Evolutionary conservation across 2,888 invertebrate species (phyloP).

Genomic region (Amaurobius ferox): DNA sequence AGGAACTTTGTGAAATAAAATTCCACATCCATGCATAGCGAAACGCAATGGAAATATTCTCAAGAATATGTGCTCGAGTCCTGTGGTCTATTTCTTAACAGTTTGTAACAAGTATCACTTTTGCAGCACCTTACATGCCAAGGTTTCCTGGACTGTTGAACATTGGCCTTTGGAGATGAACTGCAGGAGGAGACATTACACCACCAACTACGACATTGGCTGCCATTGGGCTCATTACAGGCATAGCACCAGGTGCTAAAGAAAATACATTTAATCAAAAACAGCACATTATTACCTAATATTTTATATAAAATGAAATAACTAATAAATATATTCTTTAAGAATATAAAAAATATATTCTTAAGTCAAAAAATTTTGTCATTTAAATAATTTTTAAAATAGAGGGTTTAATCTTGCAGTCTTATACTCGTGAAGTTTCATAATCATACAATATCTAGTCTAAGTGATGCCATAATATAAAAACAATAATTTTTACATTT

Average conservation of each 20-base stretch:
- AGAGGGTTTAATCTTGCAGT: too few species aligned
- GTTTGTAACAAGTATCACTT: not conserved
- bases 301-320: too few species aligned
- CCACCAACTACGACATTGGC: conserved; percentile 30
- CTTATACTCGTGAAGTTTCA: too few species aligned
- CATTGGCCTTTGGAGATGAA: conserved; percentile 43
- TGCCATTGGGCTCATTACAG: conserved; percentile 37
- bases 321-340: too few species aligned
- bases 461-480: too few species aligned
- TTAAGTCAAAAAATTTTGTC: too few species aligned
- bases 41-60: not conserved
- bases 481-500: too few species aligned
- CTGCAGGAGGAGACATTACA: conserved; percentile 55
- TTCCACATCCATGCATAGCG: not conserved
- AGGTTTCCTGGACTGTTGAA: conserved; percentile 68
- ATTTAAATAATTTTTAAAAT: too few species aligned
- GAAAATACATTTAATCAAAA: too few species aligned
- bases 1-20: conserved; percentile 33
- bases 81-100: not conserved
- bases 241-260: conserved; percentile 33
- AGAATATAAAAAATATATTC: too few species aligned
- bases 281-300: too few species aligned
- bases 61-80: not conserved
- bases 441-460: too few species aligned
- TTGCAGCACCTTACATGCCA: conserved; percentile 35